Evolutionary conservation across 2,888 invertebrate genomes (phyloP).

Genomic region (Sycophila texana): DNA sequence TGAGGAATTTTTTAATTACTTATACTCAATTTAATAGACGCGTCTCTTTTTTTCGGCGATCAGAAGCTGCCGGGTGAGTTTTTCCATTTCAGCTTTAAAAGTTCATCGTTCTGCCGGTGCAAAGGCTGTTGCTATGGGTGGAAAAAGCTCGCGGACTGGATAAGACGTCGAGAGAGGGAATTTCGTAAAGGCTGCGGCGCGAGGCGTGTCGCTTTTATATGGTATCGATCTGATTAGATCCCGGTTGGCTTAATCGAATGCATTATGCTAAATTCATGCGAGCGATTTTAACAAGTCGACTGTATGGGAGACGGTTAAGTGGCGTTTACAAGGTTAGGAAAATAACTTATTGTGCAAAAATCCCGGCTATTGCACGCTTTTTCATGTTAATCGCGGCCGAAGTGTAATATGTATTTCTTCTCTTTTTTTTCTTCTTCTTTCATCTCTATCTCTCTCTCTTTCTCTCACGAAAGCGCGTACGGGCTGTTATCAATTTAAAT

Average conservation of each 20-base stretch:
- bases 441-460: no score
- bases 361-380: constrained; percentile 21
- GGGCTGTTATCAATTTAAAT: no score
- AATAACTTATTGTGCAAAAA: constrained; percentile 49
- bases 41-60: no score
- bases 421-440: neutral
- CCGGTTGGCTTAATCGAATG: constrained; percentile 39
- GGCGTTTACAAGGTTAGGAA: constrained; percentile 42
- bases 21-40: no score
- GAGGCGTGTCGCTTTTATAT: constrained; percentile 41
- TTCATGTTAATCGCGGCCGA: constrained; percentile 20
- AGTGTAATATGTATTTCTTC: constrained; percentile 27
- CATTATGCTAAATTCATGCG: constrained; percentile 40
- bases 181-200: constrained; percentile 42
- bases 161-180: constrained; percentile 3
- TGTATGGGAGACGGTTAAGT: constrained; percentile 14
- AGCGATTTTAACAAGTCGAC: constrained; percentile 47
- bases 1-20: no score
- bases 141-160: neutral
- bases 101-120: neutral
- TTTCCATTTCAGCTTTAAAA: no score
- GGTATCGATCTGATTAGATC: constrained; percentile 49
- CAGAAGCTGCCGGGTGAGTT: no score
- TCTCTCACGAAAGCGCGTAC: no score
- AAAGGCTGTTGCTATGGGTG: neutral